Evolutionary conservation across 2,797 vertebrate genomes (phyloP).

Genomic region (Gephyroberyx darwinii): DNA sequence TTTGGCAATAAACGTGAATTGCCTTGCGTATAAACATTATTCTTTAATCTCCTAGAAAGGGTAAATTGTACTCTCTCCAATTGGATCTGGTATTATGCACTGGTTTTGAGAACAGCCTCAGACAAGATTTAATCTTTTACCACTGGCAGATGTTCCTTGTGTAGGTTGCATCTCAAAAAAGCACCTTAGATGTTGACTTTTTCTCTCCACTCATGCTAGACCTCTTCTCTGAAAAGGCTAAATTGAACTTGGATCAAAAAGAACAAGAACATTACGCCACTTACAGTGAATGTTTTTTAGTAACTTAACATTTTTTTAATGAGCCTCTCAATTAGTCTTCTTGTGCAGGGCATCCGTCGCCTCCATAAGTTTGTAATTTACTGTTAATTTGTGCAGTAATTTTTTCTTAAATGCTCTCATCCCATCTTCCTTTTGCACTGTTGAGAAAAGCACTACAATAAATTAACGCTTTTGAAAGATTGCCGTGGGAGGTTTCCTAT

Average conservation of each 20-base stretch:
- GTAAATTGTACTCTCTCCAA: slow-evolving; percentile 30
- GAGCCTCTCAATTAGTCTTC: slow-evolving; percentile 20
- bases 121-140: slow-evolving; percentile 35
- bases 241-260: not conserved
- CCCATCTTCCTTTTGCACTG: slow-evolving; percentile 14
- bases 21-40: slow-evolving; percentile 39
- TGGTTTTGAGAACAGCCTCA: slow-evolving; percentile 31
- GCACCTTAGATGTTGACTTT: not conserved
- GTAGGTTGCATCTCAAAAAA: slow-evolving; percentile 24
- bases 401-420: slow-evolving; percentile 15
- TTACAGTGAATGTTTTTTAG: not conserved
- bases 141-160: slow-evolving; percentile 47
- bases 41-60: slow-evolving; percentile 40
- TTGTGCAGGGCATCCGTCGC: slow-evolving; percentile 1
- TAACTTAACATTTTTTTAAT: not conserved
- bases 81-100: slow-evolving; percentile 25
- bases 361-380: slow-evolving; percentile 3
- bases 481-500: no score
- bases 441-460: slow-evolving; percentile 17
- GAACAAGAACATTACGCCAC: not conserved
- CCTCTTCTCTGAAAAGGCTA: not conserved
- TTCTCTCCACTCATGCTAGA: not conserved
- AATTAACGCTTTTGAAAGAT: slow-evolving; percentile 31
- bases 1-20: slow-evolving; percentile 37
- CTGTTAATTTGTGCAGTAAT: slow-evolving; percentile 10